Percentiles rank a stretch among this genome's conserved stretches.
phyloP scores from a whole-genome alignment of 2,113 vertebrate species.

The Procapra przewalskii region DNA sequence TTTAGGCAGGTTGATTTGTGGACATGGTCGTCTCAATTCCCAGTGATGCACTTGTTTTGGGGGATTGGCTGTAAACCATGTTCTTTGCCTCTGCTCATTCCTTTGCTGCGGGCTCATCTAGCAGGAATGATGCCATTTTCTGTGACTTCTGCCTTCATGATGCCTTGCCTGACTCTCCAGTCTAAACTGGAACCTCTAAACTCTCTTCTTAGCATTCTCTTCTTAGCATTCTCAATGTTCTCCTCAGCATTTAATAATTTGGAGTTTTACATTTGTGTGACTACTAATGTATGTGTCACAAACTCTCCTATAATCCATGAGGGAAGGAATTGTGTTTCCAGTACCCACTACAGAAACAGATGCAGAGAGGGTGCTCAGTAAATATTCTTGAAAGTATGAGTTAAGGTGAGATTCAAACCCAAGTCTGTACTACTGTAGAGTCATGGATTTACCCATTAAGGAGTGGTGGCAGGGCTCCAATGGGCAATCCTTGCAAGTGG shows the following conservation, averaged over 20 bases:
- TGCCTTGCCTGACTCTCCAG: neutral
- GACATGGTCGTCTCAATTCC: neutral
- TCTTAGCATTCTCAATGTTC: neutral
- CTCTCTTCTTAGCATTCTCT: neutral
- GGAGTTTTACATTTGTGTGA: neutral
- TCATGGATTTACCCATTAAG: neutral
- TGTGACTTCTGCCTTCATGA: neutral
- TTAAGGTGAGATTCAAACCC: neutral
- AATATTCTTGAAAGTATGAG: neutral
- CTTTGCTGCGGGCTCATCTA: no score
- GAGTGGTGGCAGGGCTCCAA: neutral
- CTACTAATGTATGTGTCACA: neutral
- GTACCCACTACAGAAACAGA: neutral
- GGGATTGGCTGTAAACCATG: rapidly evolving
- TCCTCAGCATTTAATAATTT: neutral
- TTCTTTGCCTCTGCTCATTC: neutral
- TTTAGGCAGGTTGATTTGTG: neutral
- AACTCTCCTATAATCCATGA: neutral
- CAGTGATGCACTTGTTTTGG: rapidly evolving
- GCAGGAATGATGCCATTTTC: neutral
- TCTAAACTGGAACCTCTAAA: neutral
- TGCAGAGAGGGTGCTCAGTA: neutral
- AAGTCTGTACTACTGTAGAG: neutral
- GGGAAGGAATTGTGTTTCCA: neutral
- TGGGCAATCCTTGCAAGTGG: neutral